These are phyloP conservation scores for Arrhamphus sclerolepis DNA, from an alignment of 2,797 vertebrate genomes.

Conservation along the genomic window DNA sequence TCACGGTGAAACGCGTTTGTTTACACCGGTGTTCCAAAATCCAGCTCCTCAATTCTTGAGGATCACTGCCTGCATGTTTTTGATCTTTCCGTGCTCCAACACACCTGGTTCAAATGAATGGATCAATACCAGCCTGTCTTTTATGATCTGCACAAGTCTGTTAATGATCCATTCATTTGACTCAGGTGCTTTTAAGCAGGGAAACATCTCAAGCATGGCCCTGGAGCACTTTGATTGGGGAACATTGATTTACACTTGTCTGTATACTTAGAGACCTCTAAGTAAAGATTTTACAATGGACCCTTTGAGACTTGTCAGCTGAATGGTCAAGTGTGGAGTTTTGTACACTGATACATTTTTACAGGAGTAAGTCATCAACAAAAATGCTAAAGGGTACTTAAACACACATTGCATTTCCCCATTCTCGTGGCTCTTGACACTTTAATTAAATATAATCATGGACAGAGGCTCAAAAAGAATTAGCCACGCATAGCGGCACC, in stretches of 20 bases:
- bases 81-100: no score
- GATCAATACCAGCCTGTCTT: no score
- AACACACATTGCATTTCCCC: constrained; percentile 56
- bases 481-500: constrained; percentile 26
- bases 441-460: constrained; percentile 69
- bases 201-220: no score
- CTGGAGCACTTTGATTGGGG: no score
- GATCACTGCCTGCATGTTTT: no score
- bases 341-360: constrained; percentile 50
- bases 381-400: constrained; percentile 56
- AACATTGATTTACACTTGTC: constrained; percentile 3
- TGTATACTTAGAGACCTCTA: constrained; percentile 34
- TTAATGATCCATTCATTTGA: no score
- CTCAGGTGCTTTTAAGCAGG: no score
- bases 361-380: constrained; percentile 52
- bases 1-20: constrained; percentile 12
- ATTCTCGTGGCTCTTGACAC: constrained; percentile 50
- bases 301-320: constrained; percentile 42
- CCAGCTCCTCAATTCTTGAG: no score
- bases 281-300: constrained; percentile 42
- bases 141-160: no score
- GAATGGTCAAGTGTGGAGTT: constrained; percentile 57
- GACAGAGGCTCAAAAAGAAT: constrained; percentile 46
- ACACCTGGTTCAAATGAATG: no score
- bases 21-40: no score